Percentiles rank a stretch among this genome's conserved stretches.
Conservation (phyloP, 2,888 invertebrate species). For the Sphaerophoria taeniata region DNA sequence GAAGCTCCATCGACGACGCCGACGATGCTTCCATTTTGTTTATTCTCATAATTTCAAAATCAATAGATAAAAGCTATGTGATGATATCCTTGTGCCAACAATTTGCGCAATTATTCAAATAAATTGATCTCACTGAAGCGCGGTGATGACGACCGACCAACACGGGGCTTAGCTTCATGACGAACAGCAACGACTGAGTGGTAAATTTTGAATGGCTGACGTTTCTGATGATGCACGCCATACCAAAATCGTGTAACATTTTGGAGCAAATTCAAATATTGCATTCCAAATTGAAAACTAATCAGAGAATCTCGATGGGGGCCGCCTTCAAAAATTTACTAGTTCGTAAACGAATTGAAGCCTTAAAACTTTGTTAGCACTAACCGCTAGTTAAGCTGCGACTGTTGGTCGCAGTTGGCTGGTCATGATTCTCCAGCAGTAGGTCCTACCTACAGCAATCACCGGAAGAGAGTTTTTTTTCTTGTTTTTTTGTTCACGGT, state of each 20-base stretch:
- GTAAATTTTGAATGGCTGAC: slow-evolving; percentile 1
- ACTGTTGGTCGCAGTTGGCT: slow-evolving; percentile 45
- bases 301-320: slow-evolving; percentile 53
- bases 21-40: slow-evolving; percentile 75
- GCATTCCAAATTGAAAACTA: slow-evolving; percentile 68
- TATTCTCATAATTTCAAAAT: slow-evolving; percentile 82
- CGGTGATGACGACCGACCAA: slow-evolving; percentile 50
- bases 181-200: slow-evolving; percentile 7
- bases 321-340: slow-evolving; percentile 51
- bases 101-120: slow-evolving; percentile 75
- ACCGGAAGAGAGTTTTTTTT: slow-evolving; percentile 50
- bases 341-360: slow-evolving; percentile 36
- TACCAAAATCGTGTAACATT: slow-evolving; percentile 51
- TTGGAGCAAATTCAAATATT: slow-evolving; percentile 44
- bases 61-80: slow-evolving; percentile 80
- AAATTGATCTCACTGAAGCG: slow-evolving; percentile 73
- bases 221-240: slow-evolving; percentile 9
- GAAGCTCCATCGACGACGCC: slow-evolving; percentile 22
- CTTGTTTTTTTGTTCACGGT: neutral
- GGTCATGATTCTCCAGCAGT: slow-evolving; percentile 47
- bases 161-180: slow-evolving; percentile 4
- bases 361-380: slow-evolving; percentile 59
- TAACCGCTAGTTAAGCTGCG: slow-evolving; percentile 69
- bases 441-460: slow-evolving; percentile 49
- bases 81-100: slow-evolving; percentile 74